Conservation (phyloP, 2,888 invertebrate genomes). For the Colostygia pectinataria region DNA sequence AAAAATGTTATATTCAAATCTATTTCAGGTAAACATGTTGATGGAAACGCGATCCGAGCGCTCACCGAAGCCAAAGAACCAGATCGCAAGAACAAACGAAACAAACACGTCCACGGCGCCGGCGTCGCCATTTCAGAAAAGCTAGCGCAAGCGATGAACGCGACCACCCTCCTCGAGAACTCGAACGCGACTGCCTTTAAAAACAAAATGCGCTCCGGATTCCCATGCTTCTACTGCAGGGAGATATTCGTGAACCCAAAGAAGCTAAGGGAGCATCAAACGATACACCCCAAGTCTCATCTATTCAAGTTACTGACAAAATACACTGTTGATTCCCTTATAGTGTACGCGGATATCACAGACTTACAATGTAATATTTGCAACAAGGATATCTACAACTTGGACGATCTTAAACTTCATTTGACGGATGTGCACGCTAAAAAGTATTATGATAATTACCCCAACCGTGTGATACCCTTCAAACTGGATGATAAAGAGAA, state of each 20-base stretch:
- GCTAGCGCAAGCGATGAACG: conserved; percentile 40
- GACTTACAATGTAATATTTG: conserved; percentile 47
- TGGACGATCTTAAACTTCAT: conserved; percentile 43
- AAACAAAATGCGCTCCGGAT: conserved; percentile 43
- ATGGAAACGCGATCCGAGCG: conserved; percentile 32
- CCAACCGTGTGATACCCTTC: conserved; percentile 48
- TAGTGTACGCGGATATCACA: conserved; percentile 48
- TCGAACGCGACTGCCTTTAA: conserved; percentile 50
- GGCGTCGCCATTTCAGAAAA: conserved; percentile 35
- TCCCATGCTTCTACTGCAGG: conserved; percentile 48
- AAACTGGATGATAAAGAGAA: conserved; percentile 34
- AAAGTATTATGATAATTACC: conserved; percentile 37
- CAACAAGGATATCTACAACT: conserved; percentile 23
- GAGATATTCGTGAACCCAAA: conserved; percentile 36
- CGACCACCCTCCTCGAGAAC: conserved; percentile 40
- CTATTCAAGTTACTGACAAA: conserved; percentile 35
- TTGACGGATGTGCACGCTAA: conserved; percentile 38
- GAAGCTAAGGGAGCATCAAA: conserved; percentile 35
- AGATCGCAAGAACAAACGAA: background rate
- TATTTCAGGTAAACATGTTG: conserved; percentile 40
- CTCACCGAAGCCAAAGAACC: conserved; percentile 21
- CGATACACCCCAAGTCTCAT: conserved; percentile 26
- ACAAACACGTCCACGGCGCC: too few species aligned
- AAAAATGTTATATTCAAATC: too few species aligned
- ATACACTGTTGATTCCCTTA: conserved; percentile 39